phyloP scores from a whole-genome alignment of 1,140 invertebrate species.

The Dendroctonus valens region DNA sequence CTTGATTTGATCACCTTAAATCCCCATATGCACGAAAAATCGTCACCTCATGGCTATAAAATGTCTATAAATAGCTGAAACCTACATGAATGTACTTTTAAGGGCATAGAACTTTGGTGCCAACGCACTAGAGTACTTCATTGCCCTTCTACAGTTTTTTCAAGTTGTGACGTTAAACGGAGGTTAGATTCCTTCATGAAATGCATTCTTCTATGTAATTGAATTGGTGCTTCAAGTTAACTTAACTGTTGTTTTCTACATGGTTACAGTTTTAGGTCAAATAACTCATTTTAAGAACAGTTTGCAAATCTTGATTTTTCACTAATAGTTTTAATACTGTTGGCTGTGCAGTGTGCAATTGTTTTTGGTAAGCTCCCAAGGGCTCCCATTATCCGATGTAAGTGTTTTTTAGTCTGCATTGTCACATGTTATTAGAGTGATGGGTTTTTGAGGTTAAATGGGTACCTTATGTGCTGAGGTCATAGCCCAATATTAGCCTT shows the following conservation, averaged over 20 bases:
- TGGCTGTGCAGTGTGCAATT: constrained; percentile 8
- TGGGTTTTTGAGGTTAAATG: constrained; percentile 10
- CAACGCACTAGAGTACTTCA: constrained; percentile 28
- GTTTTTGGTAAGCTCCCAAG: constrained; percentile 12
- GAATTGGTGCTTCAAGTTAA: constrained; percentile 42
- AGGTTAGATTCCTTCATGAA: constrained; percentile 38
- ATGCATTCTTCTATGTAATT: constrained; percentile 43
- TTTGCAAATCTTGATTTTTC: constrained; percentile 37
- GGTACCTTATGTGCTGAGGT: constrained; percentile 13
- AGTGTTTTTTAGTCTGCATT: constrained; percentile 1
- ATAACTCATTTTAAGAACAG: constrained; percentile 48
- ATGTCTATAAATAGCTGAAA: constrained; percentile 30
- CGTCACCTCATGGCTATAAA: constrained; percentile 21
- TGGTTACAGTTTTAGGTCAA: constrained; percentile 51
- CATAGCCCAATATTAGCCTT: constrained; percentile 18
- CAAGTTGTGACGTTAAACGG: constrained; percentile 20
- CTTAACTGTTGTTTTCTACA: constrained; percentile 50
- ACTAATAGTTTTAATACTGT: constrained; percentile 22
- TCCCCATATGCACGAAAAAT: constrained; percentile 16
- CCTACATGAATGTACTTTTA: constrained; percentile 39
- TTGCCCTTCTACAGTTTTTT: constrained; percentile 30
- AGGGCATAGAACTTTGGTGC: constrained; percentile 38
- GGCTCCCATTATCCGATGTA: background rate
- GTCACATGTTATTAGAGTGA: constrained; percentile 1
- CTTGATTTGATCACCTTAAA: constrained; percentile 16